Percentiles rank a stretch among this genome's conserved stretches.
These are phyloP conservation scores for Ellobium chinense DNA, from an alignment of 2,888 invertebrate genomes.

Conservation along the genomic window DNA sequence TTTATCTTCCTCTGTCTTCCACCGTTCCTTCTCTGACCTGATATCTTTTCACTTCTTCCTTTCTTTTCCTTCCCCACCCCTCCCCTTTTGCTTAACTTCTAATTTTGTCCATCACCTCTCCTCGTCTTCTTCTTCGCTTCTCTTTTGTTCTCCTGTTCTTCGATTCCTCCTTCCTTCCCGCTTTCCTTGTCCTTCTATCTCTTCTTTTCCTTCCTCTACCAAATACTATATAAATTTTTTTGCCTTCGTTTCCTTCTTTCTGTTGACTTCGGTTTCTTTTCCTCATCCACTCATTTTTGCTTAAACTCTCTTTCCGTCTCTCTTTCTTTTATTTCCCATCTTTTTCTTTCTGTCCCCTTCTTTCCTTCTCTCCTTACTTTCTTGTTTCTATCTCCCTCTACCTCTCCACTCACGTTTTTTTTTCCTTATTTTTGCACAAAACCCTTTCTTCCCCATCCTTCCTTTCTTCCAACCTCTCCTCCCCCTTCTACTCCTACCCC, in stretches of 20 bases:
- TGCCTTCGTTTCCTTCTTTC: background rate
- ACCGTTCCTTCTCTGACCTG: too few species aligned
- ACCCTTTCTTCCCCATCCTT: too few species aligned
- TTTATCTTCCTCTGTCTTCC: too few species aligned
- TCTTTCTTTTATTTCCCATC: conserved; percentile 15
- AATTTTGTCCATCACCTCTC: too few species aligned
- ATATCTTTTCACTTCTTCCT: too few species aligned
- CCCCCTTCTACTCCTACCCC: too few species aligned
- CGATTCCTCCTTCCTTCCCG: background rate
- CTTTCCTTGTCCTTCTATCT: background rate
- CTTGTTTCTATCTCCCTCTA: background rate
- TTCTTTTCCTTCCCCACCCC: too few species aligned
- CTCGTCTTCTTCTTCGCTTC: background rate
- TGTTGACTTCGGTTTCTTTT: background rate
- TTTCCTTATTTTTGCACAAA: too few species aligned
- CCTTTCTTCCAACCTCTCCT: too few species aligned
- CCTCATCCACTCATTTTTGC: conserved; percentile 7
- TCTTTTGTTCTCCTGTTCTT: background rate
- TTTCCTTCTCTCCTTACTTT: background rate
- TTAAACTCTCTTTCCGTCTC: conserved; percentile 18
- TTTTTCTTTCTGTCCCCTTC: background rate
- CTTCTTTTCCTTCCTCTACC: background rate
- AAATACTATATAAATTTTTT: too few species aligned
- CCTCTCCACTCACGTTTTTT: too few species aligned
- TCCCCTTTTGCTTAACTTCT: too few species aligned